Conservation (phyloP, 2,888 invertebrate genomes). For the Lottia gigantea region DNA sequence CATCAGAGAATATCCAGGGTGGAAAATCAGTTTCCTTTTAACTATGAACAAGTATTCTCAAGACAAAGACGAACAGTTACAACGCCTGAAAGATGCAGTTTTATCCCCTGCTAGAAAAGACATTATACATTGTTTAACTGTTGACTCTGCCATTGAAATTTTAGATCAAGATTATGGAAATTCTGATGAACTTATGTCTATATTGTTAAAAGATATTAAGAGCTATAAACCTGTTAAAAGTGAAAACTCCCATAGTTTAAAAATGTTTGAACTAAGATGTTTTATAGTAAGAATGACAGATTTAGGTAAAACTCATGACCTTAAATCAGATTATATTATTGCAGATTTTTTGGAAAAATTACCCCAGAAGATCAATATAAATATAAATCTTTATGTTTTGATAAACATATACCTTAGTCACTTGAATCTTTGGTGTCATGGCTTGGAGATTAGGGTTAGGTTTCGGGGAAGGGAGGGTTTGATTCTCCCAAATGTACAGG, state of each 20-base stretch:
- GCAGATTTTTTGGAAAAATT: neutral
- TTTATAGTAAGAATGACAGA: neutral
- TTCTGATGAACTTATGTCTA: neutral
- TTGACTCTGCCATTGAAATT: neutral
- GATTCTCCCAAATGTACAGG: no score
- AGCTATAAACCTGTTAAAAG: neutral
- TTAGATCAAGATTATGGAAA: conserved; percentile 7
- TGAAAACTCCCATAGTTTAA: neutral
- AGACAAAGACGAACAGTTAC: neutral
- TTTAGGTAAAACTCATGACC: neutral
- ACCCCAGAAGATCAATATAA: neutral
- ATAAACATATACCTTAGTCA: neutral
- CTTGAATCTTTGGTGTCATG: neutral
- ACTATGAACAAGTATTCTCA: conserved; percentile 3
- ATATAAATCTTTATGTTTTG: neutral
- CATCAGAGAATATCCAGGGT: neutral
- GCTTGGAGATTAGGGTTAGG: neutral
- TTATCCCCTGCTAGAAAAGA: neutral
- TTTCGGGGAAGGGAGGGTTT: no score
- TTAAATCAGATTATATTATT: neutral
- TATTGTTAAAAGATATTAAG: neutral
- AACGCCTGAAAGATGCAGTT: conserved; percentile 1
- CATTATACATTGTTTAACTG: neutral
- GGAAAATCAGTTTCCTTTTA: neutral
- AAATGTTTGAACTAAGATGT: neutral